A percentile compares a stretch with the other conserved stretches of the same genome.
Evolutionary conservation across 2,797 vertebrate species (phyloP).

Genomic region (Esox masquinongy): DNA sequence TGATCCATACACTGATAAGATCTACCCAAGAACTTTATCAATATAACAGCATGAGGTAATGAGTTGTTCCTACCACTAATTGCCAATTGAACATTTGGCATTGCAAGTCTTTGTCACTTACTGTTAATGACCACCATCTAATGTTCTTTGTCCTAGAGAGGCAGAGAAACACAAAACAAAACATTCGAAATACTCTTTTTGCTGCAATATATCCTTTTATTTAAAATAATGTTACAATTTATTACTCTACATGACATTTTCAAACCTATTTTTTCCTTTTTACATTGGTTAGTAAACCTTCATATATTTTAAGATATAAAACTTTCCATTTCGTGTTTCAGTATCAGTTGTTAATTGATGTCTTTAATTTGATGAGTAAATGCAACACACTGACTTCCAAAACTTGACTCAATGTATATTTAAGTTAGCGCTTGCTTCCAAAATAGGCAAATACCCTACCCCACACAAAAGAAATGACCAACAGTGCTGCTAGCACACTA

Average conservation of each 20-base stretch:
- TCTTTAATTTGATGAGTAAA: slow-evolving; percentile 65
- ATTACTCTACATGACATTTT: slow-evolving; percentile 92
- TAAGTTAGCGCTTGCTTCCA: slow-evolving; percentile 31
- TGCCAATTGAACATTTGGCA: neutral
- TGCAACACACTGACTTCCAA: slow-evolving; percentile 43
- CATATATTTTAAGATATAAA: slow-evolving; percentile 74
- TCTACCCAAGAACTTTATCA: slow-evolving; percentile 36
- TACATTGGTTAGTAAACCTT: slow-evolving; percentile 78
- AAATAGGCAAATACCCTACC: slow-evolving; percentile 14
- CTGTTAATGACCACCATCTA: neutral
- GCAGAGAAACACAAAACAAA: neutral
- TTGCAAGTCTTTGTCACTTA: neutral
- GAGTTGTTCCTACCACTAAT: slow-evolving; percentile 12
- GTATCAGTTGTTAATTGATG: slow-evolving; percentile 60
- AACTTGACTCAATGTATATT: slow-evolving; percentile 35
- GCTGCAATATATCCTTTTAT: slow-evolving; percentile 95
- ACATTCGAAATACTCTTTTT: slow-evolving; percentile 30
- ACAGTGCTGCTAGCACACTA: slow-evolving; percentile 37
- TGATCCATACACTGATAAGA: slow-evolving; percentile 46
- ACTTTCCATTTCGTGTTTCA: slow-evolving; percentile 62
- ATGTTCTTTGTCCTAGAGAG: neutral
- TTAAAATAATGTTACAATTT: slow-evolving; percentile 99
- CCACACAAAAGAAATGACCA: slow-evolving; percentile 37
- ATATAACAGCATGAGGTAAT: slow-evolving; percentile 32
- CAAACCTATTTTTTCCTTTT: slow-evolving; percentile 66